Evolutionary conservation across 2,113 vertebrate species (phyloP), one percentile per base, ranked within the genome.

Genomic region (Aleadryas rufinucha): DNA sequence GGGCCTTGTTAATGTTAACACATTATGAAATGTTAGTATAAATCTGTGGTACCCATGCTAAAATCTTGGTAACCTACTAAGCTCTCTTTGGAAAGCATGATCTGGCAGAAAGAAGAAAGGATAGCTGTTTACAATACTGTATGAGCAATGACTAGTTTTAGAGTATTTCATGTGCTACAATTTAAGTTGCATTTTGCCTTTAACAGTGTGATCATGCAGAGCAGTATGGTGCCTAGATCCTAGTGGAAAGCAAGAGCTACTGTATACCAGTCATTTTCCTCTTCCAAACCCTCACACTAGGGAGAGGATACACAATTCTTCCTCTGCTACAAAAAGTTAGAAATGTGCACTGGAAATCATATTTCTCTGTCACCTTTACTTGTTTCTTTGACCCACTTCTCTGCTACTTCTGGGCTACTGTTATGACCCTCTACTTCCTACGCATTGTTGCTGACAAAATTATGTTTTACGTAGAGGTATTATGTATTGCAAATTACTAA

Each of bases 1-100:
- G 11, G 27, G 12, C 5, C 57, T 64, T 76, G 7, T 79, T 87
- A 57, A 52, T 3, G 9, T n/a, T 85, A 15, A 11, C 2, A 3
- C 1, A 0, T 33, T 49, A 30, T 1, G 16, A 75, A 80, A 45
- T 16, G 0, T 61, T 54, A 27, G 10, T 14, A 10, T 28, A 50
- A 89, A 23, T 52, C 21, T 78, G 39, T 21, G 27, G 22, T 9
- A n/a, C 5, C 4, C 2, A 2, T 45, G 9, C 2, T 13, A 65
- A 68, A 37, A 39, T 56, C 17, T 39, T 49, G 15, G 9, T 59
- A 21, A n/a, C 7, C 4, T 69, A 28, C 42, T 31, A 76, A 83
- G 42, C 6, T 30, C 4, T 8, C 11, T 52, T 41, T 70, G 5
- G 13, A 68, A 84, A 49, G 4, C 1, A 10, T 20, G 5, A 11